Percentiles rank a stretch among this genome's conserved stretches.
Evolutionary conservation across 2,113 vertebrate genomes (phyloP).

Genomic region (Sceloporus tristichus): DNA sequence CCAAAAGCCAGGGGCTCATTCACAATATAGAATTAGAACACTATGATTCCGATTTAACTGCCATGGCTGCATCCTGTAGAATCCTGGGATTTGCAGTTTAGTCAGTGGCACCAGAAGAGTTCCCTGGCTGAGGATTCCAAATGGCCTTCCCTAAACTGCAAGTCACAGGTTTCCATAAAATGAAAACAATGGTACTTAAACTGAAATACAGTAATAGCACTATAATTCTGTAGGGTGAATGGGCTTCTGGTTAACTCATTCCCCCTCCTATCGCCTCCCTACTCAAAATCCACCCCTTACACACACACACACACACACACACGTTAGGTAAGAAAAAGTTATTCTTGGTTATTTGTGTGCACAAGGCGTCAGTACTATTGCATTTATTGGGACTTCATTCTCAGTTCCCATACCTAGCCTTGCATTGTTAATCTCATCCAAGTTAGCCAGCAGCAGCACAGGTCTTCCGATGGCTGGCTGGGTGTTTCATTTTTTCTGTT

Average conservation of each 20-base stretch:
- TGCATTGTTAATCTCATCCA: conserved; percentile 3
- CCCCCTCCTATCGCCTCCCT: background rate
- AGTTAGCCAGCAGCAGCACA: background rate
- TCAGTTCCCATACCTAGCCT: background rate
- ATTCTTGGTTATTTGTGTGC: too few relatives aligned
- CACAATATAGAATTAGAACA: too few relatives aligned
- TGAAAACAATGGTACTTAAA: background rate
- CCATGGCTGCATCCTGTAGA: too few relatives aligned
- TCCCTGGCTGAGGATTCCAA: too few relatives aligned
- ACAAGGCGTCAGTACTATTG: background rate
- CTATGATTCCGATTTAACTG: too few relatives aligned
- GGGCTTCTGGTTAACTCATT: background rate
- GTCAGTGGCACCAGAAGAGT: too few relatives aligned
- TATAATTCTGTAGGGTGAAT: too few relatives aligned
- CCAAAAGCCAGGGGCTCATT: too few relatives aligned
- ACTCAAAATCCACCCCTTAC: background rate
- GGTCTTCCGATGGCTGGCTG: background rate
- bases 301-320: background rate
- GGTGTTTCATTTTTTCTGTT: background rate
- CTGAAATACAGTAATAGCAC: background rate
- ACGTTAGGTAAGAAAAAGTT: background rate
- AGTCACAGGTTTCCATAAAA: too few relatives aligned
- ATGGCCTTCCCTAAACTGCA: too few relatives aligned
- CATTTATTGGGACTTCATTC: background rate
- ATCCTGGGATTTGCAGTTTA: too few relatives aligned